Conservation (phyloP, 2,888 invertebrate species). For the Muschampia plurimacula region DNA sequence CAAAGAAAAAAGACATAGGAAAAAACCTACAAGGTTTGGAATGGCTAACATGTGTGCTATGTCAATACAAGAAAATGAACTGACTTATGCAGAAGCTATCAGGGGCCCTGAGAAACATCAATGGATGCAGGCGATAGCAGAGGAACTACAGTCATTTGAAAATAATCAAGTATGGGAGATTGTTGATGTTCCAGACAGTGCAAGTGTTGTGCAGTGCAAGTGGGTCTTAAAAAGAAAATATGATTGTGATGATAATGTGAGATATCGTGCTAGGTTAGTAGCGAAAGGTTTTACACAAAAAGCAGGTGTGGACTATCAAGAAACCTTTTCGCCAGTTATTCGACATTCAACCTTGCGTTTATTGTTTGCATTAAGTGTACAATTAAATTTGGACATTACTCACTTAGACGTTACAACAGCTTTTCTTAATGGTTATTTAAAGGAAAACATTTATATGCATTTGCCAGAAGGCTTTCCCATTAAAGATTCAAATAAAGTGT, state of each 20-base stretch:
- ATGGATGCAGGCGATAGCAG: constrained; percentile 31
- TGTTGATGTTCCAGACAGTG: constrained; percentile 1
- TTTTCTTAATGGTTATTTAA: constrained; percentile 10
- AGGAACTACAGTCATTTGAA: constrained; percentile 35
- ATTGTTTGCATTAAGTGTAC: constrained; percentile 12
- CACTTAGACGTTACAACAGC: constrained; percentile 21
- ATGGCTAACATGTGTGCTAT: constrained; percentile 3
- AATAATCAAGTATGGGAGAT: constrained; percentile 33
- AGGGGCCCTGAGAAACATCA: constrained; percentile 24
- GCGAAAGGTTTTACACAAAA: constrained; percentile 13
- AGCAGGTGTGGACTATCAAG: neutral
- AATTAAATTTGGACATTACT: constrained; percentile 5
- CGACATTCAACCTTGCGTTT: neutral
- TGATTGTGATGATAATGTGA: constrained; percentile 3
- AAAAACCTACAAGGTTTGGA: neutral
- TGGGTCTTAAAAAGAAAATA: constrained; percentile 23
- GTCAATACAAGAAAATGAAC: neutral
- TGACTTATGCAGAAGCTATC: constrained; percentile 23
- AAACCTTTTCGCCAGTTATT: constrained; percentile 3
- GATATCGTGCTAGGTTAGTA: constrained; percentile 8
- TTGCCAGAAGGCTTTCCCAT: neutral
- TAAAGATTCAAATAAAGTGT: neutral
- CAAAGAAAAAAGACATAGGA: neutral
- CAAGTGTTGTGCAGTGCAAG: constrained; percentile 26
- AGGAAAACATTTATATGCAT: constrained; percentile 13